These are phyloP conservation scores for Fringilla coelebs DNA, from an alignment of 2,797 vertebrate genomes.

Conservation along the genomic window DNA sequence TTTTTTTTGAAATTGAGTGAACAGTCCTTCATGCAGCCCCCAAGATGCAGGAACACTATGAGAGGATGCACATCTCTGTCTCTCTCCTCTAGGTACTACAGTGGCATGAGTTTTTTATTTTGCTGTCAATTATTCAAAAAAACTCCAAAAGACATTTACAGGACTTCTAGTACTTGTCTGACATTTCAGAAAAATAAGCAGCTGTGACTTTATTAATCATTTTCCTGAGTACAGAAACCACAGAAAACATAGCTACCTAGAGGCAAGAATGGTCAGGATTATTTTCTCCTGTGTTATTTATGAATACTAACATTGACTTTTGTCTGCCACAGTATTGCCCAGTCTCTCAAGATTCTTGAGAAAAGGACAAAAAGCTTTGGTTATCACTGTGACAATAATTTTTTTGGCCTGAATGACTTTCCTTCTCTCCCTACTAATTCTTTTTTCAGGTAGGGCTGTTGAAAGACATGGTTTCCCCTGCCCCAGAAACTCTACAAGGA, in stretches of 20 bases:
- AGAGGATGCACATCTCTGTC: neutral
- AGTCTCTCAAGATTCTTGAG: neutral
- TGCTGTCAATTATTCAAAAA: neutral
- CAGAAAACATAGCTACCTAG: neutral
- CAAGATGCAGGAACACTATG: neutral
- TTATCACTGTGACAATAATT: neutral
- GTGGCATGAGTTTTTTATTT: neutral
- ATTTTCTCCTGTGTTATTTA: neutral
- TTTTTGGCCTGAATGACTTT: neutral
- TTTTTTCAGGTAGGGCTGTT: neutral
- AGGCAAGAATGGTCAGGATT: neutral
- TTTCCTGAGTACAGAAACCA: neutral
- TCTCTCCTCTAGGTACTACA: neutral
- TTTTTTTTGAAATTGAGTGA: neutral
- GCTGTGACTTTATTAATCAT: neutral
- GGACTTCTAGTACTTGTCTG: neutral
- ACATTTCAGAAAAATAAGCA: neutral
- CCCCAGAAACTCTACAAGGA: neutral
- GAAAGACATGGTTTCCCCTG: neutral
- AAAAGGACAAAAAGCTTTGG: neutral
- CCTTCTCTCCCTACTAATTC: neutral
- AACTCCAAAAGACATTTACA: neutral
- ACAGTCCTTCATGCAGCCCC: neutral
- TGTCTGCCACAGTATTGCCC: neutral
- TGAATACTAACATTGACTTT: neutral